Percentiles rank a stretch among this genome's conserved stretches.
These are phyloP conservation scores for Furnarius figulus DNA, from an alignment of 2,113 vertebrate species.

Conservation along the genomic window DNA sequence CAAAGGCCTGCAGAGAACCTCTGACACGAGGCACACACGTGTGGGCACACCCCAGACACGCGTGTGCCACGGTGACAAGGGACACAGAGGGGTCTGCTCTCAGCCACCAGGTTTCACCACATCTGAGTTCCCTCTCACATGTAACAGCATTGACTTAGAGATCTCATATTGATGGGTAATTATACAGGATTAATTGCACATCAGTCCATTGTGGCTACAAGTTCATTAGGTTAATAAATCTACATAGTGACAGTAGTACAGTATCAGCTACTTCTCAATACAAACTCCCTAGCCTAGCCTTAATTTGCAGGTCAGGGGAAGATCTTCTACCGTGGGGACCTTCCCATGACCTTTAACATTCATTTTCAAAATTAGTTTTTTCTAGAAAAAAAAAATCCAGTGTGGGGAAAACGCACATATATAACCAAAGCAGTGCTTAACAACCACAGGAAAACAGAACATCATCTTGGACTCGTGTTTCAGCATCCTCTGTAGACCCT, in stretches of 20 bases:
- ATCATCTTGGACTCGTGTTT: conserved; percentile 44
- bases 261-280: conserved; percentile 61
- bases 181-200: conserved; percentile 70
- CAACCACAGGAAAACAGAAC: conserved; percentile 75
- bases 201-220: conserved; percentile 80
- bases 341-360: conserved; percentile 73
- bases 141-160: conserved; percentile 37
- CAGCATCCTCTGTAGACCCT: conserved; percentile 34
- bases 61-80: neutral
- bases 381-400: conserved; percentile 81
- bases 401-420: conserved; percentile 81
- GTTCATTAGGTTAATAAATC: conserved; percentile 69
- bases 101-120: neutral
- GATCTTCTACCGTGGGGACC: conserved; percentile 23
- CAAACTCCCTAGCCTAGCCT: conserved; percentile 60
- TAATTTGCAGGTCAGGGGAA: conserved; percentile 46
- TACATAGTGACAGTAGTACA: conserved; percentile 80
- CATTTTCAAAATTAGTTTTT: conserved; percentile 57
- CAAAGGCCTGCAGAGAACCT: neutral
- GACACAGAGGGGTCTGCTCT: neutral
- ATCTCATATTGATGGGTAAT: conserved; percentile 58
- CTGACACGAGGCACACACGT: accelerated
- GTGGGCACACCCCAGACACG: neutral
- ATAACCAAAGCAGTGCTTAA: conserved; percentile 80
- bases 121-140: neutral